These are phyloP conservation scores for Oreochromis tanganicae DNA, from an alignment of 2,113 vertebrate genomes.

Conservation along the genomic window DNA sequence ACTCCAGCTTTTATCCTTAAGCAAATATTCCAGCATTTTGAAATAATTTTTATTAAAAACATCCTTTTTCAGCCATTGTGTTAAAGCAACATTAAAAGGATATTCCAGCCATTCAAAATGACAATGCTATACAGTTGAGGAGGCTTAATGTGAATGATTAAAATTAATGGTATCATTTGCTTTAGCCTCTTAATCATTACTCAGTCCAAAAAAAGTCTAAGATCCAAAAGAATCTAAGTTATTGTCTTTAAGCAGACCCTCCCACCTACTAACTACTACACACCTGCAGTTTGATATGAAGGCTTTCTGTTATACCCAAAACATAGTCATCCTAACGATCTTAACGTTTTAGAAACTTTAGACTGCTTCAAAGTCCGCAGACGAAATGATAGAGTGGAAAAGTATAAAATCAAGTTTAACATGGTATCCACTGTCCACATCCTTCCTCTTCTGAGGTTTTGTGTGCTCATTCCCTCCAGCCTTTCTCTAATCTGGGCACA, in stretches of 20 bases:
- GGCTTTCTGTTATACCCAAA: not conserved
- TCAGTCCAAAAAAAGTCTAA: not conserved
- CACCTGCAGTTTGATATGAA: not conserved
- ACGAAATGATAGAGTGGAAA: not conserved
- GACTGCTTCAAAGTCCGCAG: not conserved
- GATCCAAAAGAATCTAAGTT: not conserved
- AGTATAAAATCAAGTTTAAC: not conserved
- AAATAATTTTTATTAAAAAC: not conserved
- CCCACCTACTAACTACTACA: not conserved
- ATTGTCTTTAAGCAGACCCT: not conserved
- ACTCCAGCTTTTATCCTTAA: not conserved
- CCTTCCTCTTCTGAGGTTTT: not conserved
- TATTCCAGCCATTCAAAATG: not conserved
- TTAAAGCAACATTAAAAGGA: not conserved
- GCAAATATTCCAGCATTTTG: not conserved
- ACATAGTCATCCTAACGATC: not conserved
- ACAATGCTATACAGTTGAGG: not conserved
- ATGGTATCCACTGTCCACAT: not conserved
- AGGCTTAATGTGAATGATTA: not conserved
- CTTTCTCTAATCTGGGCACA: slow-evolving; percentile 52
- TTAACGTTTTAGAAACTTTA: not conserved
- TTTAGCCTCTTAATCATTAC: not conserved
- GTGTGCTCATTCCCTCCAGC: not conserved
- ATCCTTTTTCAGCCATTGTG: not conserved
- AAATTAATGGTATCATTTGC: not conserved